These are phyloP conservation scores for Poeciliopsis gracilis DNA, from an alignment of 2,797 vertebrate genomes.

Conservation along the genomic window DNA sequence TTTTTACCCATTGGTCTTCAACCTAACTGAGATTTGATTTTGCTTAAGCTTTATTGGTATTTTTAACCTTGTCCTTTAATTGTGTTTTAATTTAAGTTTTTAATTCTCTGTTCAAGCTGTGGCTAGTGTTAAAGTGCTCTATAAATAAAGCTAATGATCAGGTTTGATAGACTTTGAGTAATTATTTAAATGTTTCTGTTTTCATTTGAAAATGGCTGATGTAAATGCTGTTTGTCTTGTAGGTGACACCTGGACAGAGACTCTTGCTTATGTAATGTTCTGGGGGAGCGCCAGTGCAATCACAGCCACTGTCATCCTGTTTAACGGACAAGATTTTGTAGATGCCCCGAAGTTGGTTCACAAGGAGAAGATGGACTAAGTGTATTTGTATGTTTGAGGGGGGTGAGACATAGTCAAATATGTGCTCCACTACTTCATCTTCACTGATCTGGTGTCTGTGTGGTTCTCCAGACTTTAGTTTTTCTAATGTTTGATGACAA, in stretches of 20 bases:
- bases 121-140: no score
- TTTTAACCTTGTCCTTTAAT: no score
- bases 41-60: no score
- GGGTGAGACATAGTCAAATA: constrained; percentile 77
- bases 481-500: constrained; percentile 12
- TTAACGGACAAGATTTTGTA: constrained; percentile 96
- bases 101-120: no score
- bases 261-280: constrained; percentile 92
- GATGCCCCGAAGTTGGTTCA: constrained; percentile 95
- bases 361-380: constrained; percentile 99
- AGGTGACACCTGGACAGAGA: constrained; percentile 98
- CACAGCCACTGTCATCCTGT: constrained; percentile 92
- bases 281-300: constrained; percentile 92
- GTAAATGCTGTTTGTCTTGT: constrained; percentile 27
- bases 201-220: background rate
- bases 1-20: no score
- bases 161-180: no score
- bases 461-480: constrained; percentile 16
- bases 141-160: no score
- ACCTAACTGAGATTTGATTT: no score
- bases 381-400: constrained; percentile 82
- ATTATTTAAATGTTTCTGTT: no score
- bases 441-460: constrained; percentile 53
- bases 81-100: no score
- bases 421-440: constrained; percentile 66